Base-by-base conservation (phyloP, 1,140 invertebrate species). In the Caenorhabditis briggsae region DNA sequence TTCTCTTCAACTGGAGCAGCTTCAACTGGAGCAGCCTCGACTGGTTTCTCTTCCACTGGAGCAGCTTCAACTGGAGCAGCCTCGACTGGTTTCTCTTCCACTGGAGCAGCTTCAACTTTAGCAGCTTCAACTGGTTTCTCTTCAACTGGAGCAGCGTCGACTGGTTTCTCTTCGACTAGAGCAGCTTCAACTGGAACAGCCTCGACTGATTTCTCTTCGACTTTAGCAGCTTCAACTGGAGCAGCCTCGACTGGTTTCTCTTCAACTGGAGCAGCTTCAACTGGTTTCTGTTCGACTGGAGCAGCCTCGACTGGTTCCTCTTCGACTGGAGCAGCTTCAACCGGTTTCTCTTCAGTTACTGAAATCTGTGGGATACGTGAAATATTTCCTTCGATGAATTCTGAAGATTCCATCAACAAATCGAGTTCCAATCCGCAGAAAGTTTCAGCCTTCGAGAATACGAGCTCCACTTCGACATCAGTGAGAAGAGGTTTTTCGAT, bases 181-280 rank as follows among this genome's bases (percentile, higher is more conserved):
- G 18, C 55, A 55, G 55, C 58, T 1, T 59, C 53, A 25, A 41
- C 59, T 64, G 20, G 59, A 25, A 18, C 58, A 61, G 61, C 55
- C 61, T 83, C 23, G 53, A 7, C 82, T 83, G 18, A 18, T 59
- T 58, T 58, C 61, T 83, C 58, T 83, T 58, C 7, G 55, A 12
- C 58, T 83, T n/a, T 23, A 0, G 2, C 58, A 25, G 8, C 20
- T 2, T 61, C 58, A 41, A 5, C 53, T 61, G 23, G 58, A 23
- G 20, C 33, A 43, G 20, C 43, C 33, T 84, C 41, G n/a, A 43
- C 83, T 65, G 83, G 83, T 46, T 61, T 84, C 61, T 84, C 43
- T 9, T 84, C 59, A 20, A 43, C 50, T 64, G 61, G 58, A 64
- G n/a, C 58, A 20, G 20, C 48, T 33, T 82, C 14, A 9, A 43